These are phyloP conservation scores for Cyrtodaria siliqua DNA, from an alignment of 2,888 invertebrate genomes.

Conservation along the genomic window DNA sequence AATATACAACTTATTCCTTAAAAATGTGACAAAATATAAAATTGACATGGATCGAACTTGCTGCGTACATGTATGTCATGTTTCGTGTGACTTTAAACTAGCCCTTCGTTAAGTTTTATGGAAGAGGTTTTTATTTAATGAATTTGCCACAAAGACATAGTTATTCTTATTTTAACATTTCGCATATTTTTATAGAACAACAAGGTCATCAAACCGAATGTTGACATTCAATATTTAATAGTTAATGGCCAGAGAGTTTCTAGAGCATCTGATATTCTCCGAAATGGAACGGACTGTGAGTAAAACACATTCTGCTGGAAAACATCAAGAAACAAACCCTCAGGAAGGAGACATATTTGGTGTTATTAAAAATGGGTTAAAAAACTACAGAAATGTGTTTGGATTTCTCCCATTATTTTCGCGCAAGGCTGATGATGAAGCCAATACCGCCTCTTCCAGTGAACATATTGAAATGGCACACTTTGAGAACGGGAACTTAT, in stretches of 20 bases:
- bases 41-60: too few relatives aligned
- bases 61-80: too few relatives aligned
- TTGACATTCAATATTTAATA: too few relatives aligned
- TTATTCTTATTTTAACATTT: too few relatives aligned
- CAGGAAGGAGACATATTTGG: conserved; percentile 69
- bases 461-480: conserved; percentile 81
- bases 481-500: conserved; percentile 62
- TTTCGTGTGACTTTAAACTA: too few relatives aligned
- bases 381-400: conserved; percentile 58
- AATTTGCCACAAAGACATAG: too few relatives aligned
- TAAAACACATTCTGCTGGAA: conserved; percentile 31
- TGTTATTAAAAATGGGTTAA: conserved; percentile 68
- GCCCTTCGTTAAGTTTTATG: too few relatives aligned
- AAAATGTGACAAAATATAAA: too few relatives aligned
- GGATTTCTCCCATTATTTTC: conserved; percentile 61
- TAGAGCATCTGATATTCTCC: conserved; percentile 61
- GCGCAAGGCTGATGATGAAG: conserved; percentile 53
- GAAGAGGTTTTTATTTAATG: too few relatives aligned
- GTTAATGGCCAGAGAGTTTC: conserved; percentile 66
- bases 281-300: conserved; percentile 64
- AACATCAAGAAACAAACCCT: conserved; percentile 18
- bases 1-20: too few relatives aligned
- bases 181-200: too few relatives aligned
- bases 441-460: conserved; percentile 22
- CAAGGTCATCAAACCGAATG: too few relatives aligned